phyloP scores from a whole-genome alignment of 2,888 invertebrate genomes.

The Caenorhabditis drosophilae region DNA sequence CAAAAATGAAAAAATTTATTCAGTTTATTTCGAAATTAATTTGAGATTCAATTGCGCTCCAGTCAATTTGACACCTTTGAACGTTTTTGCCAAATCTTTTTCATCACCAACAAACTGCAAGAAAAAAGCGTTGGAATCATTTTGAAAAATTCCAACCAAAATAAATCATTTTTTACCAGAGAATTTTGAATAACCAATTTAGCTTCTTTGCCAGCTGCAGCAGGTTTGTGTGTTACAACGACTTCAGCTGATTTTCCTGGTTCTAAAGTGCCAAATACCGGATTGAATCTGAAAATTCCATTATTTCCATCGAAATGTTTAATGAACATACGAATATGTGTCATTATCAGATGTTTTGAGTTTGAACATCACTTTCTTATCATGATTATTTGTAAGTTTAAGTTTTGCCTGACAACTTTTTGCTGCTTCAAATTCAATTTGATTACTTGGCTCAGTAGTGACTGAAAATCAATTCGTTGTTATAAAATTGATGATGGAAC shows the following conservation, averaged over 20 bases:
- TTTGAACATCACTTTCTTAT: neutral
- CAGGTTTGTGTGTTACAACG: neutral
- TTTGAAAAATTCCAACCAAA: too few relatives aligned
- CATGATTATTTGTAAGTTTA: neutral
- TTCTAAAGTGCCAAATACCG: neutral
- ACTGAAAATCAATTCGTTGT: neutral
- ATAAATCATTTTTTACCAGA: too few relatives aligned
- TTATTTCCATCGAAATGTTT: too few relatives aligned
- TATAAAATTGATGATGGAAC: too few relatives aligned
- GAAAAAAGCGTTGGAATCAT: too few relatives aligned
- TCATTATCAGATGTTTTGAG: neutral
- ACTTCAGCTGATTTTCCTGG: neutral
- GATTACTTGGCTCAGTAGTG: neutral
- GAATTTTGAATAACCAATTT: neutral
- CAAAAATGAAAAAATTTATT: too few relatives aligned
- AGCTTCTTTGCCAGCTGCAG: neutral
- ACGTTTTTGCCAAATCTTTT: constrained; percentile 1
- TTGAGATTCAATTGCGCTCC: neutral
- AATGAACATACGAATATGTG: too few relatives aligned
- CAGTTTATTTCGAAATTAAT: neutral
- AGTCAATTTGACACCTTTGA: constrained; percentile 1
- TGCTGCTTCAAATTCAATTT: neutral
- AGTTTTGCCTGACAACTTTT: neutral
- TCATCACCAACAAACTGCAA: constrained; percentile 1
- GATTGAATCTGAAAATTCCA: neutral